Base-by-base conservation (phyloP, 2,888 invertebrate genomes). In the Reticulitermes lucifugus region DNA sequence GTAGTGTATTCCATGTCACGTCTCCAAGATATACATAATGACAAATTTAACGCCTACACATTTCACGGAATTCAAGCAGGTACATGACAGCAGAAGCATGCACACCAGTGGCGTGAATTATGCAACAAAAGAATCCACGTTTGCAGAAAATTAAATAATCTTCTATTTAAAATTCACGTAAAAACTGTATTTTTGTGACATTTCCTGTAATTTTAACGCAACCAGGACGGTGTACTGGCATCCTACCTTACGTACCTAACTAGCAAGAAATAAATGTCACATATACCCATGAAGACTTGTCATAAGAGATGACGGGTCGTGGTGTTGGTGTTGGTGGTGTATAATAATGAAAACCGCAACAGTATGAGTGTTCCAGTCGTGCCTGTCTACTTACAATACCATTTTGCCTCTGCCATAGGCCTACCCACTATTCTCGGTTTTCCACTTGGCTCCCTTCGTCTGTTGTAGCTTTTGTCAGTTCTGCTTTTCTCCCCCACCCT, bases 371-470 rank as follows among this genome's bases (percentile, higher is more conserved):
- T n/a, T 29, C 9, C 73, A 73, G 73, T 41, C 41, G 43, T 41
- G 73, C 18, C 73, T 73, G 73, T 73, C 73, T 73, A 41, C 73
- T 73, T 73, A 73, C 73, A 73, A 73, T 73, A 73, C 7, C 41
- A 73, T 73, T 73, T 73, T 73, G 41, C 73, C 41, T 73, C 73
- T 73, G 35, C 70, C 18, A 12, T 55, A 7, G 1, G 7, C 22
- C 65, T 21, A 65, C 29, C 70, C 70, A 70, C 10, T 18, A 55
- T 55, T 18, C 18, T 55, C 25, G 73, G 35, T 73, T 73, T 73
- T 73, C 73, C 73, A 41, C 41, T 73, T 41, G 35, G 41, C 41
- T 73, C 73, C 73, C 73, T 73, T 21, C 41, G 35, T 41, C 73
- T 35, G 73, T 73, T 73, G 41, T 21, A 73, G 29, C 73, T 73